Evolutionary conservation across 2,888 invertebrate genomes (phyloP).

Genomic region (Limenitis camilla): DNA sequence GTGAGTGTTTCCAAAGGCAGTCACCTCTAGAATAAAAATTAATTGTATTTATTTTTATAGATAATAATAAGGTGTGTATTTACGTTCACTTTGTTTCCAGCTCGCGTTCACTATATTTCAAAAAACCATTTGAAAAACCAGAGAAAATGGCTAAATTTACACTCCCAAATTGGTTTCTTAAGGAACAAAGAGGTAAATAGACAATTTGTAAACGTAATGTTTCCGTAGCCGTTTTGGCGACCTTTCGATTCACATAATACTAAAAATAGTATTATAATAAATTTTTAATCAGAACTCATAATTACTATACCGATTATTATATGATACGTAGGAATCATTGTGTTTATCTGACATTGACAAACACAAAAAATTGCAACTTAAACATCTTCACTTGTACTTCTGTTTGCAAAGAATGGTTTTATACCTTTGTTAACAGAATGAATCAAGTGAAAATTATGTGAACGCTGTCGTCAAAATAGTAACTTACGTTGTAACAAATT

Average conservation of each 20-base stretch:
- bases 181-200: constrained; percentile 48
- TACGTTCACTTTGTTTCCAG: constrained; percentile 41
- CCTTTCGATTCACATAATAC: constrained; percentile 45
- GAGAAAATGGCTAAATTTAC: constrained; percentile 48
- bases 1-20: constrained; percentile 36
- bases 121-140: constrained; percentile 56
- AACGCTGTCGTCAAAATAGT: constrained; percentile 50
- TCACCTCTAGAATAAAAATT: background rate
- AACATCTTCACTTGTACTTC: constrained; percentile 37
- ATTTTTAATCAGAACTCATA: background rate
- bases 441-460: constrained; percentile 50
- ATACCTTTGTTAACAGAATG: constrained; percentile 30
- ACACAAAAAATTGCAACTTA: background rate
- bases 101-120: constrained; percentile 56
- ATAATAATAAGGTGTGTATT: background rate
- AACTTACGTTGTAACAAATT: constrained; percentile 55
- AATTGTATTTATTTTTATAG: background rate
- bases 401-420: constrained; percentile 28
- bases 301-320: background rate
- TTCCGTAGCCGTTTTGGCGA: constrained; percentile 51
- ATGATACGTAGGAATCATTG: background rate
- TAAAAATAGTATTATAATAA: background rate
- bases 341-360: background rate
- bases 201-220: constrained; percentile 53
- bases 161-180: constrained; percentile 23